These are phyloP conservation scores for Armadillidium nasatum DNA, from an alignment of 1,140 invertebrate genomes.

Conservation along the genomic window DNA sequence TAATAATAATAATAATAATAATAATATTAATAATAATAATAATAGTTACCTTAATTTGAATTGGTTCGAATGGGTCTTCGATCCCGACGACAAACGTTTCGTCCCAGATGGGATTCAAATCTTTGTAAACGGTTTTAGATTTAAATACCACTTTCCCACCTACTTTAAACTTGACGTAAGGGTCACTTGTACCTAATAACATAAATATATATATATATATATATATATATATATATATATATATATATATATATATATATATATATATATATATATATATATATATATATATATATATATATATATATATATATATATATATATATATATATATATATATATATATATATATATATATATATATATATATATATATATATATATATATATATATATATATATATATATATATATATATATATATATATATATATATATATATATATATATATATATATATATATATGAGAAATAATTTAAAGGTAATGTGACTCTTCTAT, in stretches of 20 bases:
- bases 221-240: not conserved
- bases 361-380: no score
- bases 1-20: no score
- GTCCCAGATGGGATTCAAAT: constrained; percentile 90
- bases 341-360: no score
- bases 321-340: no score
- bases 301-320: not conserved
- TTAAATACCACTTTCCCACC: constrained; percentile 85
- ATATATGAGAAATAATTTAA: no score
- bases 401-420: no score
- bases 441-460: constrained; percentile 18
- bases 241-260: constrained; percentile 24
- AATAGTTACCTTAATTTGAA: constrained; percentile 72
- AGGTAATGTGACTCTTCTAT: no score
- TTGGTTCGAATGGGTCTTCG: constrained; percentile 83
- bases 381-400: no score
- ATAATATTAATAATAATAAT: no score
- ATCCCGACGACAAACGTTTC: constrained; percentile 91
- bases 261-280: constrained; percentile 16
- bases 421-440: no score
- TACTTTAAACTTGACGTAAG: constrained; percentile 95
- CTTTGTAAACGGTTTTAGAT: constrained; percentile 82
- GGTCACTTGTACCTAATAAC: constrained; percentile 95
- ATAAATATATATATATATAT: no score
- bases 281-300: constrained; percentile 11